A percentile compares a stretch with the other conserved stretches of the same genome.
Evolutionary conservation across 2,888 invertebrate genomes (phyloP).

Genomic region (Girardia tigrina): DNA sequence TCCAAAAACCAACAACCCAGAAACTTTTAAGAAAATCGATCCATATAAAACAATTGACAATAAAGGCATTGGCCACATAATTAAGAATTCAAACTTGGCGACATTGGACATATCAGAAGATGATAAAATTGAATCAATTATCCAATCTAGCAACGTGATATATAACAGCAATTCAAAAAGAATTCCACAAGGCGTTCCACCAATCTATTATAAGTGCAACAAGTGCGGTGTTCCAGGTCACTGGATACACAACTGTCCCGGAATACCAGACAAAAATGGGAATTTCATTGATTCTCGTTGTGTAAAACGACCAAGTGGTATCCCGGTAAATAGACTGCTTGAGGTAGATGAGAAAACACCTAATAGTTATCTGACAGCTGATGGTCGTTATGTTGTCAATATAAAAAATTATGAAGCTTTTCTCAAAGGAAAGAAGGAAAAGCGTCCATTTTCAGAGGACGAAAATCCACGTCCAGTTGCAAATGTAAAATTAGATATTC

Average conservation of each 20-base stretch:
- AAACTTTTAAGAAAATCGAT: background rate
- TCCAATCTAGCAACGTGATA: background rate
- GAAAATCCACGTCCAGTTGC: background rate
- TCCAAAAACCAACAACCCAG: no score
- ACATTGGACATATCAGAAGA: background rate
- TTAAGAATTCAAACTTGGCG: no score
- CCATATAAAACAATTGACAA: background rate
- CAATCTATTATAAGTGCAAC: background rate
- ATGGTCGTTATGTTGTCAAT: conserved; percentile 11
- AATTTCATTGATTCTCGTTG: background rate
- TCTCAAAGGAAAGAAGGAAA: conserved; percentile 4
- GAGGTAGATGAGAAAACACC: background rate
- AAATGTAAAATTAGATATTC: background rate
- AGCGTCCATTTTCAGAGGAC: background rate
- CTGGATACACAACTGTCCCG: background rate
- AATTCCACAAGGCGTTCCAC: background rate
- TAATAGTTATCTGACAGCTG: background rate
- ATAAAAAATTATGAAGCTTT: background rate
- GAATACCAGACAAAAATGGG: background rate
- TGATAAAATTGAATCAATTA: background rate
- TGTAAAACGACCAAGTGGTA: background rate
- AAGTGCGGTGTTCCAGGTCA: background rate
- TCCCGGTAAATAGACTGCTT: background rate
- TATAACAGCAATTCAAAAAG: background rate
- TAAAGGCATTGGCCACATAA: no score